Evolutionary conservation across 2,888 invertebrate species (phyloP), one percentile per base, ranked within the genome.

Genomic region (Morpho deidamia): DNA sequence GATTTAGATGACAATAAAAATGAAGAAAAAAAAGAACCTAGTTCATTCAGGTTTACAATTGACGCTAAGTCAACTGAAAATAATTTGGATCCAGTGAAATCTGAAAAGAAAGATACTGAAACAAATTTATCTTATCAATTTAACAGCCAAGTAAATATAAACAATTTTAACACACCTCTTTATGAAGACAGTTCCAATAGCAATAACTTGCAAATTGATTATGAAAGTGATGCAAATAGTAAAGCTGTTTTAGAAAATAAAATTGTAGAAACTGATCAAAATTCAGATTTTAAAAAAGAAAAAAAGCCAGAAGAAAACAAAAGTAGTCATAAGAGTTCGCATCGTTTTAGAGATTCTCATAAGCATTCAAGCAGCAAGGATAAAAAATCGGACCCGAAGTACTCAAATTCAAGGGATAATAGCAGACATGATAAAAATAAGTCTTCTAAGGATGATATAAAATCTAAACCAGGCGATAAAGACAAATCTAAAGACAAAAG

Each of bases 101-200:
- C 59, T 37, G 76, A 78, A 34, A 84, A 82, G 58, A 80, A 80
- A 68, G 76, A 81, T 43, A 60, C 64, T 8, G 83, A 83, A 62
- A 51, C 60, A 1, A 73, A 69, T 53, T 60, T 86, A 37, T 70
- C 85, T 0, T 81, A 81, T 63, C 84, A 85, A 51, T 86, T 86
- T 46, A 81, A 70, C 40, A 83, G 76, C 56, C 83, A 86, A 77
- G 76, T 83, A 0, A 84, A 84, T 60, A 78, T 86, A 11, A 83
- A 85, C 53, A 75, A 78, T 2, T 83, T 78, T 55, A 81, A 77
- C 51, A 86, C 86, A 0, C 86, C 81, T 10, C 56, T 81, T 55
- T 86, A 83, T 55, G 86, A 89, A 45, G 90, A 87, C 47, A 90
- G 86, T 66, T 89, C 89, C 1, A 89, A 87, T 67, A 83, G 85